phyloP scores from a whole-genome alignment of 2,797 vertebrate genomes.

The Varecia variegata region DNA sequence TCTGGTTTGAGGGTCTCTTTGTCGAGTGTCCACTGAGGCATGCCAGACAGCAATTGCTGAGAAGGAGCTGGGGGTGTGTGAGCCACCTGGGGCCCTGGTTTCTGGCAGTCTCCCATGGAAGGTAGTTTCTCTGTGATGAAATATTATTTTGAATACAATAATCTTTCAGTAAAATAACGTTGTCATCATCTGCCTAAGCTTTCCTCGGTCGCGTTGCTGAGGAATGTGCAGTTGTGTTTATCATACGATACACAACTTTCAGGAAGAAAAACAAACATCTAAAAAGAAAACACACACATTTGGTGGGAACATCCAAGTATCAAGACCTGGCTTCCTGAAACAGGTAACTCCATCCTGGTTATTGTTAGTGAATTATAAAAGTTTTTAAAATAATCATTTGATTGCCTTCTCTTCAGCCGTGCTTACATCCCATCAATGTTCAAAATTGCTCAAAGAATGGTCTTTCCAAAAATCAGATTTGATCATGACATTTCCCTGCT shows the following conservation, averaged over 20 bases:
- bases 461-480: neutral
- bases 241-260: neutral
- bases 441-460: neutral
- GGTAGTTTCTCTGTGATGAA: slow-evolving; percentile 16
- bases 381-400: neutral
- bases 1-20: neutral
- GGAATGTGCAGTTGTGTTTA: neutral
- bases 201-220: neutral
- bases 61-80: neutral
- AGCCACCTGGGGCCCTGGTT: neutral
- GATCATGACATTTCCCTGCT: neutral
- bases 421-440: neutral
- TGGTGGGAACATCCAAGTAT: neutral
- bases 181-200: neutral
- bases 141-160: neutral
- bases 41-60: neutral
- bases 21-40: neutral
- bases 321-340: neutral
- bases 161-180: slow-evolving; percentile 17
- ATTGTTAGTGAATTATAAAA: neutral
- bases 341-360: neutral
- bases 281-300: neutral
- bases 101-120: neutral
- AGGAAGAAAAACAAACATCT: slow-evolving; percentile 29
- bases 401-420: neutral